phyloP scores from a whole-genome alignment of 2,888 invertebrate genomes.

The Fabriciana adippe region DNA sequence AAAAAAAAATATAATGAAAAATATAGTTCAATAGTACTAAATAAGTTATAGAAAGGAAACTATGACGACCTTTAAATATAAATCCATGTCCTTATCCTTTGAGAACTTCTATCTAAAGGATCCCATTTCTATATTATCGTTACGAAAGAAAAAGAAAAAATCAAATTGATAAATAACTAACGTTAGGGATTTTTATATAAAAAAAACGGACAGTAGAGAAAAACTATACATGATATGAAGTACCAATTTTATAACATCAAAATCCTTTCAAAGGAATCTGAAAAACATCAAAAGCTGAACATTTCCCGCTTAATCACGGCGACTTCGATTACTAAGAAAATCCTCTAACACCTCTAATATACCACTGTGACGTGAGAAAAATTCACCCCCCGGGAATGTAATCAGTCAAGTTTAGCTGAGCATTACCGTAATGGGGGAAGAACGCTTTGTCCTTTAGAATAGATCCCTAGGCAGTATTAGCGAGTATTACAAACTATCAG shows the following conservation, averaged over 20 bases:
- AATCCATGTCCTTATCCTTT: too few species aligned
- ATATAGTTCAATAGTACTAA: too few species aligned
- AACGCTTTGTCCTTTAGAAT: conserved; percentile 55
- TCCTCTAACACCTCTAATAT: conserved; percentile 65
- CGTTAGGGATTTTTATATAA: too few species aligned
- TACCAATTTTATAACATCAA: not conserved
- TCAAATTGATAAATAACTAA: too few species aligned
- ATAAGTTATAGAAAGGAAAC: too few species aligned
- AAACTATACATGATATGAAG: too few species aligned
- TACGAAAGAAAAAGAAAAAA: too few species aligned
- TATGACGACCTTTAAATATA: too few species aligned
- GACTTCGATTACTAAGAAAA: conserved; percentile 63
- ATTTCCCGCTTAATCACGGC: conserved; percentile 46
- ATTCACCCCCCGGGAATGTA: conserved; percentile 65
- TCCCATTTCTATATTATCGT: too few species aligned
- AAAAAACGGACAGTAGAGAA: too few species aligned
- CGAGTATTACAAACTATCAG: conserved; percentile 27
- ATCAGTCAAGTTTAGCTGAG: conserved; percentile 75
- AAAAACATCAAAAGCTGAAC: conserved; percentile 1
- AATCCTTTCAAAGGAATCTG: not conserved
- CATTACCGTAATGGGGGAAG: conserved; percentile 68
- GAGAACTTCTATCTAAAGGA: too few species aligned
- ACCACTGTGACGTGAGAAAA: conserved; percentile 60
- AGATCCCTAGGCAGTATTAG: conserved; percentile 35
- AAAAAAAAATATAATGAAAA: too few species aligned